Evolutionary conservation across 2,888 invertebrate species (phyloP), one percentile per base, ranked within the genome.

Genomic region (Villa cingulata): DNA sequence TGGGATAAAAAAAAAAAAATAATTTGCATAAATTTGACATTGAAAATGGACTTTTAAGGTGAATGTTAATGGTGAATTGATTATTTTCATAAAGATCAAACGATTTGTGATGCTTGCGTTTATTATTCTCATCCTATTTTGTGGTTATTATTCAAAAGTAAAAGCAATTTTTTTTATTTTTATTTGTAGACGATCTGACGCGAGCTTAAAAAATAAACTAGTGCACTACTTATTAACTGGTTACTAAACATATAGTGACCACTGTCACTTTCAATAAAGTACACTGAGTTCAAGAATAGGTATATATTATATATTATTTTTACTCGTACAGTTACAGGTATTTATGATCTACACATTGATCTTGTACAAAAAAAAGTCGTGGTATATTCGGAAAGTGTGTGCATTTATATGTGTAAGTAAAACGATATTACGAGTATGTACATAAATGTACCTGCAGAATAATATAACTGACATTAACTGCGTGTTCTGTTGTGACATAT

Each of bases 191-290:
- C 29, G 12, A 12, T 9, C 29, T 7, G 29, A 23, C 7, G 7
- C 4, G 7, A 23, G 4, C 7, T 7, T 7, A 23, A 23, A 23
- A 23, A 23, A 23, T 6, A 23, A 23, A 23, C 5, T 23, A 23
- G 23, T 23, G 4, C 7, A 7, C 7, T 23, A 23, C 23, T n/a
- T n/a, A n/a, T n/a, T n/a, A n/a, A 23, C 7, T 23, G 23, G 7
- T 23, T 23, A 23, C 7, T 23, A 23, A 6, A 23, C n/a, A 23
- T 7, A 4, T 6, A 23, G 23, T 23, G 41, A 46, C 36, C 36
- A 41, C 41, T 46, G 40, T 41, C 41, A 46, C 41, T 41, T 46
- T 41, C 36, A 41, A 27, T 17, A 29, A 16, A 34, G 29, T 32
- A 12, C 29, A 32, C 3, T 3, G 29, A 32, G 29, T 32, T 32